Conservation (phyloP, 2,888 invertebrate species). For the Philopedon plagiatum region DNA sequence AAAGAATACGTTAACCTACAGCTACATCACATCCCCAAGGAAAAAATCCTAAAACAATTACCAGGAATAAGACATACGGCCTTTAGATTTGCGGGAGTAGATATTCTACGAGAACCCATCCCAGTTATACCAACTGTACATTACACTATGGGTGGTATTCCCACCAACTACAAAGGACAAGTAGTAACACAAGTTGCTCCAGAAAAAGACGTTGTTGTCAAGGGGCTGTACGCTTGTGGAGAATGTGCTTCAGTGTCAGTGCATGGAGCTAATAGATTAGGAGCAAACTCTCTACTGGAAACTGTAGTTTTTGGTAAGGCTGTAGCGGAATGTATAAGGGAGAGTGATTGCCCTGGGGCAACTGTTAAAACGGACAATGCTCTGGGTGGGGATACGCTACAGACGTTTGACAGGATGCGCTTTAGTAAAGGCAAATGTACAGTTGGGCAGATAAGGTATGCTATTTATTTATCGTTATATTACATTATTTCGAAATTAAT, state of each 20-base stretch:
- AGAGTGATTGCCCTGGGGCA: slow-evolving; percentile 56
- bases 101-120: slow-evolving; percentile 77
- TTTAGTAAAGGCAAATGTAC: slow-evolving; percentile 60
- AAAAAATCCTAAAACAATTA: slow-evolving; percentile 69
- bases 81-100: slow-evolving; percentile 77
- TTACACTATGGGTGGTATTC: slow-evolving; percentile 81
- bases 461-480: too few relatives aligned
- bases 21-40: slow-evolving; percentile 75
- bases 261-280: slow-evolving; percentile 79
- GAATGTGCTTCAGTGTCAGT: slow-evolving; percentile 78
- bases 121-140: slow-evolving; percentile 80
- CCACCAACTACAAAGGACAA: slow-evolving; percentile 79
- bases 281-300: slow-evolving; percentile 79
- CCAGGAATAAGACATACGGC: slow-evolving; percentile 78
- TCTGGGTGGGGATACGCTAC: slow-evolving; percentile 54
- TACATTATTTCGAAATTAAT: too few relatives aligned
- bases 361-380: slow-evolving; percentile 45
- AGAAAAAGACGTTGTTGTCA: slow-evolving; percentile 43
- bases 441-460: slow-evolving; percentile 74
- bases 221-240: slow-evolving; percentile 74
- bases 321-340: slow-evolving; percentile 73
- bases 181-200: slow-evolving; percentile 66
- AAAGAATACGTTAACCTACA: slow-evolving; percentile 76
- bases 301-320: slow-evolving; percentile 78
- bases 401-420: slow-evolving; percentile 56